These are phyloP conservation scores for Corythaeola cristata DNA, from an alignment of 2,113 vertebrate genomes.

Conservation along the genomic window DNA sequence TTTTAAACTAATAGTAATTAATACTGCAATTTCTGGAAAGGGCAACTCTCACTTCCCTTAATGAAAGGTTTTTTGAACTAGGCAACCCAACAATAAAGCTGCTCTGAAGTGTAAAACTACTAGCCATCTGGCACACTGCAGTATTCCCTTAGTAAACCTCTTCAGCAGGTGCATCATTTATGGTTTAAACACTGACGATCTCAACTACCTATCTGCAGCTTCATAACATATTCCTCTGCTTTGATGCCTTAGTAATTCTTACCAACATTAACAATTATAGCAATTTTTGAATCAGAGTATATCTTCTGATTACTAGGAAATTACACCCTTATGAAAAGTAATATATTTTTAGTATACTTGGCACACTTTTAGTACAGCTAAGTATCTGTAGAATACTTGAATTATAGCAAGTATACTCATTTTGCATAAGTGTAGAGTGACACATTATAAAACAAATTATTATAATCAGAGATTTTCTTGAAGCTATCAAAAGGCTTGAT, in stretches of 20 bases:
- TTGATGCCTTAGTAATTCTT: constrained; percentile 11
- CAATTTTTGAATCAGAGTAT: constrained; percentile 61
- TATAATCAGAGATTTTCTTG: constrained; percentile 68
- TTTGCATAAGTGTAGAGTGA: constrained; percentile 54
- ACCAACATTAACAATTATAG: constrained; percentile 50
- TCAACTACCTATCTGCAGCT: constrained; percentile 5
- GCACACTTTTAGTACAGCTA: constrained; percentile 47
- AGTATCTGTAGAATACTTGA: constrained; percentile 67
- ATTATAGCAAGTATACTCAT: constrained; percentile 68
- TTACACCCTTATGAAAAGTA: constrained; percentile 64
- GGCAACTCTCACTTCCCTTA: not conserved
- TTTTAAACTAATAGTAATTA: not conserved
- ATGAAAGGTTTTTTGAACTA: not conserved
- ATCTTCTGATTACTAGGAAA: constrained; percentile 67
- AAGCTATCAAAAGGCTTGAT: constrained; percentile 48
- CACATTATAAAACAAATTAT: constrained; percentile 68
- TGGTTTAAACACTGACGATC: not conserved
- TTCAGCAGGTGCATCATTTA: not conserved
- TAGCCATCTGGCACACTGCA: not conserved
- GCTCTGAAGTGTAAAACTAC: not conserved
- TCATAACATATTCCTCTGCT: not conserved
- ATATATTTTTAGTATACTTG: constrained; percentile 68
- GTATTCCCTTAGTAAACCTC: not conserved
- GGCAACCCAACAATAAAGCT: not conserved
- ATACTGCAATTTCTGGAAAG: not conserved